Evolutionary conservation across 2,888 invertebrate genomes (phyloP).

Genomic region (Idaea aversata): DNA sequence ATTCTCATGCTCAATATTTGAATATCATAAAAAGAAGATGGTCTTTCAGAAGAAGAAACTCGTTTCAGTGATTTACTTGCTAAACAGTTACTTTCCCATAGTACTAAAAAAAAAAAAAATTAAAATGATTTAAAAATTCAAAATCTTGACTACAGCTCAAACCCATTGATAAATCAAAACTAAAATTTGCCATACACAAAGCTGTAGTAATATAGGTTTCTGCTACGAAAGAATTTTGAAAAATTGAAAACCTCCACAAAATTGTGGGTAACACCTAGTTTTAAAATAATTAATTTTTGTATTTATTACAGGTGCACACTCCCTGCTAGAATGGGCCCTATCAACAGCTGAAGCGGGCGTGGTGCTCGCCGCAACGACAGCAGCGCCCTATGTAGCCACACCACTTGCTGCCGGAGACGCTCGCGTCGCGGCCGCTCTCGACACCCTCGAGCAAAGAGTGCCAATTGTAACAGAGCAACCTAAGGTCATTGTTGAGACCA

Average conservation of each 20-base stretch:
- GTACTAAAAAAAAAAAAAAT: too few relatives aligned
- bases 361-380: slow-evolving; percentile 82
- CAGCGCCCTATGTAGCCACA: slow-evolving; percentile 80
- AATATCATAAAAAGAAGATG: too few relatives aligned
- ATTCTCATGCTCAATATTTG: not conserved
- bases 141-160: too few relatives aligned
- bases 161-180: too few relatives aligned
- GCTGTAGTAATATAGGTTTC: too few relatives aligned
- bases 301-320: slow-evolving; percentile 75
- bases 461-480: slow-evolving; percentile 85
- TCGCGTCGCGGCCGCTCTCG: slow-evolving; percentile 83
- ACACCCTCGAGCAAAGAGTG: slow-evolving; percentile 82
- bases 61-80: too few relatives aligned
- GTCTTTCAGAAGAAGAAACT: too few relatives aligned
- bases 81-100: too few relatives aligned
- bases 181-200: too few relatives aligned
- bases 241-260: too few relatives aligned
- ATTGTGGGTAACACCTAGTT: not conserved
- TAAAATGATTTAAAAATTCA: too few relatives aligned
- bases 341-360: slow-evolving; percentile 84
- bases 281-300: not conserved
- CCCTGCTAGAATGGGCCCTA: slow-evolving; percentile 84
- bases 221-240: too few relatives aligned
- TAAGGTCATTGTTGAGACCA: slow-evolving; percentile 78
- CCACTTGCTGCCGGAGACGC: slow-evolving; percentile 81